Percentiles rank a stretch among this genome's conserved stretches.
These are phyloP conservation scores for Andricus quercusramuli DNA, from an alignment of 2,888 invertebrate species.

Conservation along the genomic window DNA sequence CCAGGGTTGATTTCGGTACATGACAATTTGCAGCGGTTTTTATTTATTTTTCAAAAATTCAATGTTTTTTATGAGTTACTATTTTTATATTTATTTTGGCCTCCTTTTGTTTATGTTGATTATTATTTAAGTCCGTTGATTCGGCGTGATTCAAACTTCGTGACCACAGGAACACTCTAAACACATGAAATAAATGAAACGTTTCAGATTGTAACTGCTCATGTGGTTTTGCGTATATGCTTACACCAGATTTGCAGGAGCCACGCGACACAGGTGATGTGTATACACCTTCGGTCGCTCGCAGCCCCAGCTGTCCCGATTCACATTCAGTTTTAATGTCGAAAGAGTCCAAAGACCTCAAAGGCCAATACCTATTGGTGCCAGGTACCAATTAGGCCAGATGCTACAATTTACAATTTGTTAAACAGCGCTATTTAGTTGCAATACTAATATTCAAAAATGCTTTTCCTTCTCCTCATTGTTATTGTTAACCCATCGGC, in stretches of 20 bases:
- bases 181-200: slow-evolving; percentile 59
- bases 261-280: slow-evolving; percentile 69
- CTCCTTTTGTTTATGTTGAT: slow-evolving; percentile 54
- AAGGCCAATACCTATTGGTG: slow-evolving; percentile 81
- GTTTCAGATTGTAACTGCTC: slow-evolving; percentile 77
- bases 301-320: slow-evolving; percentile 77
- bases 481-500: not conserved
- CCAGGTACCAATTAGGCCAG: slow-evolving; percentile 80
- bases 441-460: not conserved
- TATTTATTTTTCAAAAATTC: not conserved
- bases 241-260: slow-evolving; percentile 78
- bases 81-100: slow-evolving; percentile 42
- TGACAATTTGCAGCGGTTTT: not conserved
- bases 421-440: not conserved
- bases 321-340: slow-evolving; percentile 76
- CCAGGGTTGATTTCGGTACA: no score
- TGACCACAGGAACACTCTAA: slow-evolving; percentile 51
- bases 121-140: slow-evolving; percentile 55
- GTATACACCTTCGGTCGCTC: slow-evolving; percentile 71
- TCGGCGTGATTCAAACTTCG: slow-evolving; percentile 54
- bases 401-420: slow-evolving; percentile 52
- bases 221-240: slow-evolving; percentile 78
- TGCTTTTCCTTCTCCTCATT: not conserved
- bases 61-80: slow-evolving; percentile 39
- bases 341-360: slow-evolving; percentile 79